Evolutionary conservation across 2,113 vertebrate species (phyloP), one percentile per base, ranked within the genome.

Genomic region (Eulemur rufifrons): DNA sequence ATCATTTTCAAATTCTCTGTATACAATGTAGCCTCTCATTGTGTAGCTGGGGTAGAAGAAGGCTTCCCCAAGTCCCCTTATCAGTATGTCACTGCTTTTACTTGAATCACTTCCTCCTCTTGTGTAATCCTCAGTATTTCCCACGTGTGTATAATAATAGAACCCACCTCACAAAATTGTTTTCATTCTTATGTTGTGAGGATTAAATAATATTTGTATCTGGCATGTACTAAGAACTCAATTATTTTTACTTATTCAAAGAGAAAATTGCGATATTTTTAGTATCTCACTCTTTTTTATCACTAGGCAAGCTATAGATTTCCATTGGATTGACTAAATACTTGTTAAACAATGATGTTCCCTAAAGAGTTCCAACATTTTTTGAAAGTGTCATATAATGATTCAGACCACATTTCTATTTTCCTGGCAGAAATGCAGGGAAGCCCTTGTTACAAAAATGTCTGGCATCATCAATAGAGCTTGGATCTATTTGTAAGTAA

Each of bases 171-270:
- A 52, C n/a, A 8, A 85, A 86, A 54, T 78, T 89, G 6, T 71
- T 86, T 85, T 81, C 34, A 87, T 82, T 94, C 37, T 52, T 77
- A 71, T 39, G 34, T 15, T 61, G 23, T 29, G 37, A 78, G 6
- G 15, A 32, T 74, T 91, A 87, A 74, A 13, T 66, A 64, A 94
- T 29, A n/a, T 39, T 34, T n/a, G 8, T 86, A 3, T 9, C 27
- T 34, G 2, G 37, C 4, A 39, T 8, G 74, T 86, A 50, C 4
- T 83, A 85, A 88, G 61, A 86, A 73, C 12, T 89, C 50, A 56
- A 64, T 66, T 88, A 64, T 25, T 93, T 8, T 42, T 52, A 56
- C 37, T 85, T 94, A 91, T 74, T 96, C 25, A 71, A 54, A 91
- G 27, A 92, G 68, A 96, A 54, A 87, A 47, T n/a, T 34, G 25